Evolutionary conservation across 2,113 vertebrate species (phyloP), one percentile per base, ranked within the genome.

Genomic region (Hippocampus comes): DNA sequence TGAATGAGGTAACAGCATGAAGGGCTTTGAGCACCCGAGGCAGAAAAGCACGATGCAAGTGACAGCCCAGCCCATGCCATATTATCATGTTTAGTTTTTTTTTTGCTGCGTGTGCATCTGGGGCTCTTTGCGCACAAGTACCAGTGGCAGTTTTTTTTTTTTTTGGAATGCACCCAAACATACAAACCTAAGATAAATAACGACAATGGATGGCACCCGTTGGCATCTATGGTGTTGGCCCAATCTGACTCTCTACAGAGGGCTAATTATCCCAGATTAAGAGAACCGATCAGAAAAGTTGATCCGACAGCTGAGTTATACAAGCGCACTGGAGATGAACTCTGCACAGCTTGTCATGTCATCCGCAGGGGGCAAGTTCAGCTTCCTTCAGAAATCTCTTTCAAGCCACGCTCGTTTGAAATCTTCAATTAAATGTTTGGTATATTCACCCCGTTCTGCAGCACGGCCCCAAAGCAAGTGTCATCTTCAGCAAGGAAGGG

Each of bases 201-300:
- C 10, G 17, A 10, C 56, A 23, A 27, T 14, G 68, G 46, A 63
- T 48, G 63, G 23, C 71, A 60, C 25, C 63, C 64, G 21, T 56
- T 20, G 66, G 66, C 42, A 72, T 68, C 64, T 9, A 43, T 74
- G 71, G 27, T 72, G 84, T 68, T 48, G 78, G 74, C 72, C 59
- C 86, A 84, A 89, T 89, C 84, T 70, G 60, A 63, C 72, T 86
- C 72, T 73, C 85, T 75, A 73, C 83, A 81, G 79, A 73, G 74
- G 71, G 63, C 83, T 82, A 87, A 88, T 91, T 88, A 91, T 89
- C 82, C 75, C 81, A 85, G 81, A 91, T 91, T 88, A 89, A 76
- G 30, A 82, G 69, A 27, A 69, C 66, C 61, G 76, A 83, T 88
- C 77, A 78, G 68, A 67, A 72, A 77, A 77, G 68, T 71, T 68